A percentile compares a stretch with the other conserved stretches of the same genome.
phyloP scores from a whole-genome alignment of 2,797 vertebrate species.

The Morus bassanus region DNA sequence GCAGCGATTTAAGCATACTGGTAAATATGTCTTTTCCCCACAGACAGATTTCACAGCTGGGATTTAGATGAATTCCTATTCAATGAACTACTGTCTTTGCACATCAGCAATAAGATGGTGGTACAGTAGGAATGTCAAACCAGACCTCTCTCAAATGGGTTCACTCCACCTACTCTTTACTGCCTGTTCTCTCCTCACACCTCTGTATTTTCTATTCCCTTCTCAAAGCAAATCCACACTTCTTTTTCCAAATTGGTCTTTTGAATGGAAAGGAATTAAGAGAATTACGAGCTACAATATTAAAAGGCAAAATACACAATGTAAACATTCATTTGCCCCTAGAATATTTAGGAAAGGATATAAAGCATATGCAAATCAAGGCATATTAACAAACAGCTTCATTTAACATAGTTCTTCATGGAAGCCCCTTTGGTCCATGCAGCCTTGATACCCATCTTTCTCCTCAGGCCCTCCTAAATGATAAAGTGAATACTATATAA shows the following conservation, averaged over 20 bases:
- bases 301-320: slow-evolving; percentile 14
- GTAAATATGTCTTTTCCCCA: neutral
- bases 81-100: neutral
- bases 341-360: slow-evolving; percentile 13
- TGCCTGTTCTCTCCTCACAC: neutral
- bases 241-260: neutral
- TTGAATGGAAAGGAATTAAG: slow-evolving; percentile 25
- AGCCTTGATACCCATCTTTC: neutral
- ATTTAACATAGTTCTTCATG: slow-evolving; percentile 15
- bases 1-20: neutral
- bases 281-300: slow-evolving; percentile 30
- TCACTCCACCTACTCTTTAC: neutral
- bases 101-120: slow-evolving; percentile 16
- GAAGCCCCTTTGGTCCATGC: neutral
- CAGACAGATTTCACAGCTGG: slow-evolving; percentile 20
- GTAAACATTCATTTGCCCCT: slow-evolving; percentile 27
- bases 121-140: slow-evolving; percentile 3
- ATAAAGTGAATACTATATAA: neutral
- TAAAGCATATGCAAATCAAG: slow-evolving; percentile 25
- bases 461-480: neutral
- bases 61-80: slow-evolving; percentile 10
- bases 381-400: slow-evolving; percentile 23
- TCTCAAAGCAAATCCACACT: neutral
- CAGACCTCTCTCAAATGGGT: neutral
- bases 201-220: slow-evolving; percentile 1